Base-by-base conservation (phyloP, 2,888 invertebrate species). In the Volucella inanis region DNA sequence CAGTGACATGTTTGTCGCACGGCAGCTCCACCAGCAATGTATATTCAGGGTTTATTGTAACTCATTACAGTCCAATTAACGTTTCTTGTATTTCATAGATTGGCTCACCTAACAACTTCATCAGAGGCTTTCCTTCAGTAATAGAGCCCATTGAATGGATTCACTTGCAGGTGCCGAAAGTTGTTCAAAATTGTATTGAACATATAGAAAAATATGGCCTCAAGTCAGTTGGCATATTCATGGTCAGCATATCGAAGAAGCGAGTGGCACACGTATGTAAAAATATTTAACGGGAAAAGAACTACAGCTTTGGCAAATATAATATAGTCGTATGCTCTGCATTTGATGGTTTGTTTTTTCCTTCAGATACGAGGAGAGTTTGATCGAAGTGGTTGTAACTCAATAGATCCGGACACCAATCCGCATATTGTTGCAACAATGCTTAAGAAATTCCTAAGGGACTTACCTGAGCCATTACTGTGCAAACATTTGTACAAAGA, bases 351-450 rank as follows among this genome's bases (percentile, higher is more conserved):
- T 12, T 6, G 22, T 22, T 65, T 11, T 12, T 41, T 22, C 10
- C 68, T 3, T 3, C 92, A 98, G 97, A 93, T 98, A 87, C 94
- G 97, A 57, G 98, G 98, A 90, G 97, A 97, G 86, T 97, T 98
- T 93, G 97, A 98, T 92, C 94, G 95, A 85, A 97, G 96, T 15
- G 94, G 95, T 88, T 95, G 95, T 89, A 94, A 94, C 12, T 93
- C 94, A 78, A 93, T 98, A 88, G 96, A 95, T 87, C 94, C 95
- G 10, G 96, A 96, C 57, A 96, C 96, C 88, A 97, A 97, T 92
- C 97, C 98, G 0, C 98, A 98, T 92, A 98, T 98, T 91, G 97
- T 98, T 74, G 98, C 98, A 9, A 97, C 97, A 0, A 93, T 98
- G 50, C 94, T 98, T 43, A 98, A 98, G 91, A 98, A 98, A 92